Evolutionary conservation across 1,140 invertebrate species (phyloP).

Genomic region (Pseudomyrmex flavicornis): DNA sequence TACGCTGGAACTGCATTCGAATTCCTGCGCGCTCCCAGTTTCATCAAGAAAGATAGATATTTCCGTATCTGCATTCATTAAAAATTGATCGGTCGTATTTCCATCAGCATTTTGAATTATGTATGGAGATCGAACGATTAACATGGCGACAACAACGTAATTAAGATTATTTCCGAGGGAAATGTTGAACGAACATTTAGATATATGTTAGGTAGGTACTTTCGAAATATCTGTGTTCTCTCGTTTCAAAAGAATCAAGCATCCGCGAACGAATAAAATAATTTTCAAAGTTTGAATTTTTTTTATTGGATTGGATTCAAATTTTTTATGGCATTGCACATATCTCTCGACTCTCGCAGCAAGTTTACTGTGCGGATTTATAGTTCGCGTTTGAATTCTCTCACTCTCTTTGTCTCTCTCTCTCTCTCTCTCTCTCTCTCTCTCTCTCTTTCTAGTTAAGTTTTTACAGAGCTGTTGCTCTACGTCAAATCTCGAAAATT

Average conservation of each 20-base stretch:
- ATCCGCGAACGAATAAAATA: neutral
- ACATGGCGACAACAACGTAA: neutral
- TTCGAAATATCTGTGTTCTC: neutral
- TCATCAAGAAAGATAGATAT: neutral
- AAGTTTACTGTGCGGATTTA: neutral
- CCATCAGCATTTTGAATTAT: neutral
- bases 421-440: no score
- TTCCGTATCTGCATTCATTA: slow-evolving; percentile 27
- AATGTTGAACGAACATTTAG: no score
- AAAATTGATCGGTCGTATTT: slow-evolving; percentile 24
- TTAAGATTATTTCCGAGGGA: no score
- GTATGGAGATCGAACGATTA: neutral
- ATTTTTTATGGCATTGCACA: neutral
- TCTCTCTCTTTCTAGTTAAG: no score
- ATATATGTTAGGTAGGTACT: no score
- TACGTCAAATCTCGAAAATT: no score
- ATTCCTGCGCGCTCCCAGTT: neutral
- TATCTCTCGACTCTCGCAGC: neutral
- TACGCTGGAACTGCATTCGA: neutral
- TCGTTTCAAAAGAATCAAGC: neutral
- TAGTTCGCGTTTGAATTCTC: no score
- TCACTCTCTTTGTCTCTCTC: no score
- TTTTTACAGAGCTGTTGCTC: no score
- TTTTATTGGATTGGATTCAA: neutral
- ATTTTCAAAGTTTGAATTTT: neutral